Evolutionary conservation across 2,888 invertebrate species (phyloP), one percentile per base, ranked within the genome.

Genomic region (Graphium colonna): DNA sequence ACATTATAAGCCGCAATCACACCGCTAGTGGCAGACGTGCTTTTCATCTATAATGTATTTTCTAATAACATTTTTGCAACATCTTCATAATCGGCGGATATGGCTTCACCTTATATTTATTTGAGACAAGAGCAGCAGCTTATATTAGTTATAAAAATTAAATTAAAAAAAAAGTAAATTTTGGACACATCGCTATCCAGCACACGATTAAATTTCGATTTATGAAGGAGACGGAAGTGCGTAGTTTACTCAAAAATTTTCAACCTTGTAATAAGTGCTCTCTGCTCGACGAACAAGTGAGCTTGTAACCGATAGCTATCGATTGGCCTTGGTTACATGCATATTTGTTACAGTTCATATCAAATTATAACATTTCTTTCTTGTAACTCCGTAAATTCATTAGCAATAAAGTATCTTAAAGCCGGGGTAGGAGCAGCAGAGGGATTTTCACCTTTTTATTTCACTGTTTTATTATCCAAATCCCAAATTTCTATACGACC

Each of bases 261-360:
- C 66, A 69, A 67, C 65, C 59, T 64, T 62, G 60, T 59, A 60
- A 59, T 66, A 73, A 60, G 59, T 65, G 74, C 79, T 78, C 83
- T 83, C 82, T 62, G 63, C 70, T 77, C 71, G 64, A 68, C 63
- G 54, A 62, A 76, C 85, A 88, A 87, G 77, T 82, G 63, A 63
- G 85, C 75, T 75, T 87, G 87, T 84, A 86, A 86, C 86, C 75
- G 85, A 89, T 81, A 60, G 75, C 79, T 60, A 38, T 55, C 53
- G 47, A 44, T 53, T 59, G 67, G 80, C 79, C 85, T 89, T 82
- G 86, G 87, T 87, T 89, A 87, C 87, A 84, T 74, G 85, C 87
- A 77, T 73, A 80, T 82, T 85, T 84, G 87, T 85, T 63, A 73
- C 63, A 71, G 62, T 73, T 73, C 71, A 74, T 78, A 72, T 77